Percentiles rank a stretch among this genome's conserved stretches.
Evolutionary conservation across 2,797 vertebrate genomes (phyloP).

Genomic region (Xiphorhynchus erythropygius): DNA sequence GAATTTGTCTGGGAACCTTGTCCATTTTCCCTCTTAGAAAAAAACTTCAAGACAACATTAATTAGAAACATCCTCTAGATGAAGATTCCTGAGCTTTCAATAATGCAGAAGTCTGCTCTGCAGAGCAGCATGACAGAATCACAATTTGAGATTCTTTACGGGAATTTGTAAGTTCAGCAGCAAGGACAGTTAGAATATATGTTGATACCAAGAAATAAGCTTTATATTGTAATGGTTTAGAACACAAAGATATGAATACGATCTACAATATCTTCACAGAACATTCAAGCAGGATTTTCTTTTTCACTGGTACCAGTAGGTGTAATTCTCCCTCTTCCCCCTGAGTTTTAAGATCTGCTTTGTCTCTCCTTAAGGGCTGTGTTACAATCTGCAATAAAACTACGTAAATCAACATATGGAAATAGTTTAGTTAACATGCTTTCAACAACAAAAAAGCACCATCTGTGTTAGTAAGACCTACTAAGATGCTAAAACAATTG

Average conservation of each 20-base stretch:
- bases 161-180: not conserved
- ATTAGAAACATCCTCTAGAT: not conserved
- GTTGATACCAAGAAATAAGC: not conserved
- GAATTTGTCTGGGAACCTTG: not conserved
- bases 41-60: not conserved
- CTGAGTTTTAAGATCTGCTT: not conserved
- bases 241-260: not conserved
- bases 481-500: not conserved
- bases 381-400: constrained; percentile 18
- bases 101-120: not conserved
- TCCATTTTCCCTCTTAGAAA: not conserved
- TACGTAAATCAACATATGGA: not conserved
- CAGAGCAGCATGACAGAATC: not conserved
- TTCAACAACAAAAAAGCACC: not conserved
- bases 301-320: not conserved
- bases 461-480: not conserved
- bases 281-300: not conserved
- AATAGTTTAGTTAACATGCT: constrained; percentile 26
- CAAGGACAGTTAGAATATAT: not conserved
- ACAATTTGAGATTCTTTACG: not conserved
- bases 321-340: not conserved
- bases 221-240: not conserved
- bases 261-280: not conserved
- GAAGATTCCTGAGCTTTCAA: not conserved
- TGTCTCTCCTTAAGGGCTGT: not conserved